Evolutionary conservation across 2,888 invertebrate genomes (phyloP), one percentile per base, ranked within the genome.

Genomic region (Octonoba sinensis): DNA sequence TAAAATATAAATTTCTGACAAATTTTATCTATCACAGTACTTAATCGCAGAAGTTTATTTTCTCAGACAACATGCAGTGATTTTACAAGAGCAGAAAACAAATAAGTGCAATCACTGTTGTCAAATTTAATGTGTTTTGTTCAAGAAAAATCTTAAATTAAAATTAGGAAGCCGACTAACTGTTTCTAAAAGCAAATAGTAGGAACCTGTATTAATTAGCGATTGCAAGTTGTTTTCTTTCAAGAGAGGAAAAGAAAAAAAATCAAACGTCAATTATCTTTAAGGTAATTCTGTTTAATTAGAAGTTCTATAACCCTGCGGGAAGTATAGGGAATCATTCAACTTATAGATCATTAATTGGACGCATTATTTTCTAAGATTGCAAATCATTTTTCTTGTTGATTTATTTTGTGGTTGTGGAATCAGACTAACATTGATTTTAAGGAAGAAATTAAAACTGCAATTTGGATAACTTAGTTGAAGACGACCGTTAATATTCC

Each of bases 361-460:
- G 27, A 27, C 18, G 27, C 20, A 56, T 69, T 69, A n/a, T 56
- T 69, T 18, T 69, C 56, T n/a, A 44, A 44, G 8, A 44, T 11
- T 54, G 16, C 51, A 54, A 67, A 54, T 36, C 20, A 20, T 56
- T 69, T 54, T 69, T 15, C 16, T 57, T 67, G n/a, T 51, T 51
- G 3, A 24, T 20, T 54, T 56, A n/a, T 56, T 44, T 13, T 24
- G 18, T 44, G 54, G n/a, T 36, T 11, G 4, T 8, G 4, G 36
- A 36, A 36, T 67, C n/a, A 54, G 24, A 8, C 51, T 3, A 15
- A 13, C 56, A 56, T 56, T 36, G 18, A 15, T 15, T 69, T 56
- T 36, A 3, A 18, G 4, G n/a, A 20, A 24, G 46, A 20, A 20
- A 18, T 69, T 69, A 27, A 56, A 69, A 69, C 18, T 69, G 54